Base-by-base conservation (phyloP, 1,140 invertebrate species). In the Leptopilina clavipes region DNA sequence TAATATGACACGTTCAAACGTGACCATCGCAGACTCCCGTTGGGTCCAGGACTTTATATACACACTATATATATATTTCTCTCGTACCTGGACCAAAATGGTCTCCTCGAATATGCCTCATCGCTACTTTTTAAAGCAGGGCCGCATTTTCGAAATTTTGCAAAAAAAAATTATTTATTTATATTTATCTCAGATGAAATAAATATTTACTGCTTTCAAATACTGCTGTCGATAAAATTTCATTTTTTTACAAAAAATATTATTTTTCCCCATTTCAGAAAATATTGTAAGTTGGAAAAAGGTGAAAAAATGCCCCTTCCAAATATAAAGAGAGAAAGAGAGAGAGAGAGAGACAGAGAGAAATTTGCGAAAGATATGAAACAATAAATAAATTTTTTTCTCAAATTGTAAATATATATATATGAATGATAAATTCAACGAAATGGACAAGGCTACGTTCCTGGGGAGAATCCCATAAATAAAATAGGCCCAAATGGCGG, bases 1-100 rank as follows among this genome's bases (percentile, higher is more conserved):
- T 84, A 83, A 84, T 85, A 81, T 80, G 79, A 83, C 81, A 82
- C 76, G 74, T 86, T 40, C 70, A 37, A 78, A 77, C 79, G 77
- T 73, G 78, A 65, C 79, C 70, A 43, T 76, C 71, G 77, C 71
- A 79, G 75, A 45, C 77, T 79, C 81, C 81, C 81, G 82, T 81
- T 18, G 81, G 72, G 78, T 80, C 70, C 72, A 70, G 43, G 44
- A 77, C 59, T 79, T 80, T 81, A 81, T 83, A n/a, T n/a, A n/a
- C n/a, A n/a, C n/a, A n/a, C n/a, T n/a, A n/a, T n/a, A n/a, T n/a
- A 31, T 31, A 31, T 31, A 31, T 31, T 31, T 31, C 25, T 79
- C 77, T 79, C 17, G 70, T 80, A 77, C 78, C 77, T 56, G 59
- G 59, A 3, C 37, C 37, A 40, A 40, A 8, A 40, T 7, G 59